These are phyloP conservation scores for Antedon mediterranea DNA, from an alignment of 53 echinoderm and acorn worm species.

Conservation along the genomic window DNA sequence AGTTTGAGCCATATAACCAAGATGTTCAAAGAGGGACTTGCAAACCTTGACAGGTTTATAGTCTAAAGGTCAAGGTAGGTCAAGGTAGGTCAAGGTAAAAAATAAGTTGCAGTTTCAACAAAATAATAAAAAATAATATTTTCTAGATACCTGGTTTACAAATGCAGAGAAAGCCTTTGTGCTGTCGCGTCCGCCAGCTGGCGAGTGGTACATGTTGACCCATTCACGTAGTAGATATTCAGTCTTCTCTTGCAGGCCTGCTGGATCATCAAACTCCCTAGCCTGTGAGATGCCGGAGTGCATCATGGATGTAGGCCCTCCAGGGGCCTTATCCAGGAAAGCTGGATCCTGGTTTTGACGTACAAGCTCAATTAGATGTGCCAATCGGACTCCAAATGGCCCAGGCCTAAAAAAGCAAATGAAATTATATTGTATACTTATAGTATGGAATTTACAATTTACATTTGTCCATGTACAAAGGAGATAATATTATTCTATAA, in stretches of 20 bases:
- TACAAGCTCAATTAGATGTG: constrained; percentile 81
- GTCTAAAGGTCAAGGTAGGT: too few species aligned
- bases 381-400: constrained; percentile 26
- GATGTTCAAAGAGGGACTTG: too few species aligned
- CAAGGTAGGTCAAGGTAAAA: too few species aligned
- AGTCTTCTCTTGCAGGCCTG: constrained; percentile 94
- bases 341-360: constrained; percentile 94
- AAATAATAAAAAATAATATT: background rate
- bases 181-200: constrained; percentile 88
- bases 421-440: background rate
- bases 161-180: constrained; percentile 95
- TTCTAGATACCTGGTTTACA: constrained; percentile 61
- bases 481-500: too few species aligned
- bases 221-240: constrained; percentile 96
- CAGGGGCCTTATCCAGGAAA: constrained; percentile 92
- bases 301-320: constrained; percentile 99
- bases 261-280: constrained; percentile 93
- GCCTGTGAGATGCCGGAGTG: constrained; percentile 99
- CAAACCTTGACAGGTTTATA: too few species aligned
- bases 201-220: constrained; percentile 97
- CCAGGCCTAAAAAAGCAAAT: background rate
- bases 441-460: too few species aligned
- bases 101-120: too few species aligned
- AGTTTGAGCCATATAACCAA: too few species aligned
- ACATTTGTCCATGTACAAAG: too few species aligned